Evolutionary conservation across 2,797 vertebrate genomes (phyloP).

Genomic region (Argya squamiceps): DNA sequence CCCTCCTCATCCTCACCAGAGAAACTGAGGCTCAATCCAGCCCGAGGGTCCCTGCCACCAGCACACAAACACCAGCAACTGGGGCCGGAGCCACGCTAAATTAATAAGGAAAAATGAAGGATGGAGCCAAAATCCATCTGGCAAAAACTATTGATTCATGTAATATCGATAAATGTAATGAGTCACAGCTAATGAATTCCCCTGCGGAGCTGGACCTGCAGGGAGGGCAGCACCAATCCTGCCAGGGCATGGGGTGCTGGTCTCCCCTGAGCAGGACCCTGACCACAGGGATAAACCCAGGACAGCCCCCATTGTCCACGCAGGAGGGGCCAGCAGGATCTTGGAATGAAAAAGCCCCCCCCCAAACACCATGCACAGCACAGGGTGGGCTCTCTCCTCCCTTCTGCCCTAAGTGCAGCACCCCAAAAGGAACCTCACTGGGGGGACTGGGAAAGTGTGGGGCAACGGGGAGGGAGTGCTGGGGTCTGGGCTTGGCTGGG

Average conservation of each 20-base stretch:
- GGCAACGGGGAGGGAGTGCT: neutral
- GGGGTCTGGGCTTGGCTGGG: neutral
- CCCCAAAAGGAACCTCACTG: neutral
- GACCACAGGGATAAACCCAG: fast-evolving
- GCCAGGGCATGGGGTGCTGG: neutral
- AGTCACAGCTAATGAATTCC: constrained; percentile 29
- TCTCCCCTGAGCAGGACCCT: neutral
- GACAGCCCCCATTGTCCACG: fast-evolving
- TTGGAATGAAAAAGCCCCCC: neutral
- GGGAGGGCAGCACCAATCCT: neutral
- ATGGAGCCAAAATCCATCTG: constrained; percentile 22
- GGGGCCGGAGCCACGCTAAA: neutral
- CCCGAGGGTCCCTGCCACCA: neutral
- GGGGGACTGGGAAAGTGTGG: neutral
- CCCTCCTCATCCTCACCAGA: neutral
- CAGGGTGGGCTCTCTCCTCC: neutral
- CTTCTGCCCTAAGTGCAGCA: neutral
- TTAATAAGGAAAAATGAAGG: neutral
- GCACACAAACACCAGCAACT: neutral
- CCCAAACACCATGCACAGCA: neutral
- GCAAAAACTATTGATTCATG: neutral
- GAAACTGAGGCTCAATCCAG: neutral
- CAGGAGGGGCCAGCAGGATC: neutral
- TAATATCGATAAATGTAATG: constrained; percentile 24
- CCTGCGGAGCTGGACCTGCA: neutral